Evolutionary conservation across 2,797 vertebrate species (phyloP).

Genomic region (Lepus oiostolus): DNA sequence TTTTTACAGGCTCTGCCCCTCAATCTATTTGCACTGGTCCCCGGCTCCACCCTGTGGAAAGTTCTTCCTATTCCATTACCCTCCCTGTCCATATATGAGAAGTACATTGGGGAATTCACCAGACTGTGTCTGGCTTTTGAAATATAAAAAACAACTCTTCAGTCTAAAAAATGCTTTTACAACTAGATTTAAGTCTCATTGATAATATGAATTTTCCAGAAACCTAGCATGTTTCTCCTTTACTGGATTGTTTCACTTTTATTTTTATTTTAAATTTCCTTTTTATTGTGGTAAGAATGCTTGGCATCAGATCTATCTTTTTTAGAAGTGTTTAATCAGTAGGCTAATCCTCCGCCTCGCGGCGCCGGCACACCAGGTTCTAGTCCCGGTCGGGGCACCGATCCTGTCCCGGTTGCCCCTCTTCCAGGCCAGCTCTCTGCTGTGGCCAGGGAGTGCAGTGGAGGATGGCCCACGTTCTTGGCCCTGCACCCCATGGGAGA

Average conservation of each 20-base stretch:
- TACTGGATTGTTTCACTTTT: background rate
- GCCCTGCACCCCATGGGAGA: too few relatives aligned
- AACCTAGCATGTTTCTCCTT: background rate
- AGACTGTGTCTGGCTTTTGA: background rate
- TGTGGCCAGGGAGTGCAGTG: too few relatives aligned
- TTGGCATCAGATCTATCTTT: background rate
- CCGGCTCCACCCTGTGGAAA: slow-evolving; percentile 7
- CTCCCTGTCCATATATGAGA: background rate
- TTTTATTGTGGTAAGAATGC: background rate
- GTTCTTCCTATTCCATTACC: background rate
- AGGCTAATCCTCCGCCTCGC: too few relatives aligned
- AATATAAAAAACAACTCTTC: background rate
- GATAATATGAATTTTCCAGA: background rate
- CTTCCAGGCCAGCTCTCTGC: too few relatives aligned
- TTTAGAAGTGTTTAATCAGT: background rate
- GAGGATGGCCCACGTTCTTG: too few relatives aligned
- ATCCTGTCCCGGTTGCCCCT: too few relatives aligned
- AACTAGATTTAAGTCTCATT: background rate
- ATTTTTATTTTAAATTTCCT: background rate
- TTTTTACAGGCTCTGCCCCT: background rate
- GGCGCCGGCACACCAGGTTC: too few relatives aligned
- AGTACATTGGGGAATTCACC: background rate
- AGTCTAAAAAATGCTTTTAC: background rate
- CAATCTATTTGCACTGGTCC: background rate
- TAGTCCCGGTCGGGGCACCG: too few relatives aligned